A percentile compares a stretch with the other conserved stretches of the same genome.
These are phyloP conservation scores for Aromia moschata DNA, from an alignment of 2,888 invertebrate genomes.

Conservation along the genomic window DNA sequence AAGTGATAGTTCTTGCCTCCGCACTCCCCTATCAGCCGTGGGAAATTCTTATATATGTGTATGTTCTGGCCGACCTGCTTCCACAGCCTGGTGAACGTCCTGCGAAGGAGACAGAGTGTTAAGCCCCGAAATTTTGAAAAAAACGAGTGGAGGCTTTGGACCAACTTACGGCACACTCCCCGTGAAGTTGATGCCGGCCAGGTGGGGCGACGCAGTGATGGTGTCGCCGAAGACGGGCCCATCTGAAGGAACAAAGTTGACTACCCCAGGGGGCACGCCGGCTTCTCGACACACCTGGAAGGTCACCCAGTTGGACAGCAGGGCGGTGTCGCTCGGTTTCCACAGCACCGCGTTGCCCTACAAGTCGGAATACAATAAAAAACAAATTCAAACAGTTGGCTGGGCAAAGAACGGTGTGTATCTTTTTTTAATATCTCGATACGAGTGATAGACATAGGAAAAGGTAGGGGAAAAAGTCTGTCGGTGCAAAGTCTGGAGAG, in stretches of 20 bases:
- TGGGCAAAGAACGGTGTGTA: too few relatives aligned
- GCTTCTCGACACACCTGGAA: constrained; percentile 95
- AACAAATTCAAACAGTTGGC: constrained; percentile 10
- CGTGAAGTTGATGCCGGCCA: constrained; percentile 97
- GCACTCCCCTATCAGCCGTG: constrained; percentile 94
- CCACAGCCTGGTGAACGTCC: constrained; percentile 94
- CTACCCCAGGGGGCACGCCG: constrained; percentile 94
- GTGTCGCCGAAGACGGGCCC: constrained; percentile 95
- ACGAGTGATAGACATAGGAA: too few relatives aligned
- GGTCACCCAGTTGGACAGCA: constrained; percentile 94
- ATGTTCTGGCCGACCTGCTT: constrained; percentile 91
- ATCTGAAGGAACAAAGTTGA: constrained; percentile 96
- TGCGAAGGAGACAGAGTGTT: constrained; percentile 53
- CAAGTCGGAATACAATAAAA: neutral
- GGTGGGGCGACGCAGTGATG: constrained; percentile 83
- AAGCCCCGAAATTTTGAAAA: constrained; percentile 20
- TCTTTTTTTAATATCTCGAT: too few relatives aligned
- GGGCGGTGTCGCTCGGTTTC: constrained; percentile 98
- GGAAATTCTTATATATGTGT: constrained; percentile 85
- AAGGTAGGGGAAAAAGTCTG: too few relatives aligned
- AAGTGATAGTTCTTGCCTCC: constrained; percentile 99
- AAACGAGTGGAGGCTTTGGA: neutral
- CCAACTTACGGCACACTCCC: constrained; percentile 88
- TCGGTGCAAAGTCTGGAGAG: too few relatives aligned
- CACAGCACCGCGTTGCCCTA: constrained; percentile 96